Conservation (phyloP, 64 coral and sea anemone genomes). For the Stichodactyla mertensii region DNA sequence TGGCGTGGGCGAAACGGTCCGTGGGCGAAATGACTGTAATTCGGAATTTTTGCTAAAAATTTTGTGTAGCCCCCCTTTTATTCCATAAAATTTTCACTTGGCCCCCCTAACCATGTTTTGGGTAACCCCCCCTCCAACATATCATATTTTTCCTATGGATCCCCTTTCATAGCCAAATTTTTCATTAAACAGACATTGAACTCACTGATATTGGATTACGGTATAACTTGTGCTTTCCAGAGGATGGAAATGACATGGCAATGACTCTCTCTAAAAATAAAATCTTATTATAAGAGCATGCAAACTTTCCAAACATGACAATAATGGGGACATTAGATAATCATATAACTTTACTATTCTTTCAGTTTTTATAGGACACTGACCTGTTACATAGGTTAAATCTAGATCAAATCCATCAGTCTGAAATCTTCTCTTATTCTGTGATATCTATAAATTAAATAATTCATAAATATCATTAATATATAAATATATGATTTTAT, state of each 20-base stretch:
- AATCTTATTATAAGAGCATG: not conserved
- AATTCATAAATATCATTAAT: not conserved
- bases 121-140: too few species aligned
- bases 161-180: too few species aligned
- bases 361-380: not conserved
- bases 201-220: constrained; percentile 93
- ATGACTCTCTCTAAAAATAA: constrained; percentile 78
- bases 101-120: too few species aligned
- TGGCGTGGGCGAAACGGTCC: too few species aligned
- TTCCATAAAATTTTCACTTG: too few species aligned
- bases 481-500: too few species aligned
- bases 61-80: too few species aligned
- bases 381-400: constrained; percentile 98
- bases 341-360: not conserved
- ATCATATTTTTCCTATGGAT: too few species aligned
- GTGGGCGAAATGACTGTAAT: too few species aligned
- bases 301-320: not conserved
- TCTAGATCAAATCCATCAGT: constrained; percentile 99
- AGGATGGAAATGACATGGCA: constrained; percentile 99
- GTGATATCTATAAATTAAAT: constrained; percentile 65
- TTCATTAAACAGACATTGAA: not conserved
- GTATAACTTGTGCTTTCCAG: constrained; percentile 90
- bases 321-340: not conserved
- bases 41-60: too few species aligned
- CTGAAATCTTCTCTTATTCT: constrained; percentile 91